Evolutionary conservation across 2,888 invertebrate species (phyloP).

Genomic region (Erpobdella octoculata): DNA sequence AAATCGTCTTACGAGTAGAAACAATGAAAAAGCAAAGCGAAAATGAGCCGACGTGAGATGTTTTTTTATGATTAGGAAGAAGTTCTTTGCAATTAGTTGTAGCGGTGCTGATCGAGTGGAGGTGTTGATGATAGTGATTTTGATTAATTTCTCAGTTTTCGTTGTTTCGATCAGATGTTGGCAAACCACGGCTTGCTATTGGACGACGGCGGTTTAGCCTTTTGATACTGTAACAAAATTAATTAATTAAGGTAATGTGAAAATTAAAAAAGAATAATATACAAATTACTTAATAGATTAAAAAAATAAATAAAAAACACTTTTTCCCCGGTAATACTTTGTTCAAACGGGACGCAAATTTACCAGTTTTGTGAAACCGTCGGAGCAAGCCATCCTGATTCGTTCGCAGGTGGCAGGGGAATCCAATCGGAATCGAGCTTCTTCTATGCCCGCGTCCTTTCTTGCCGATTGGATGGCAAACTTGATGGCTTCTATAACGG

Average conservation of each 20-base stretch:
- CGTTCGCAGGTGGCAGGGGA: slow-evolving; percentile 64
- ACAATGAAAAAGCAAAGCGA: too few relatives aligned
- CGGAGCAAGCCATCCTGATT: slow-evolving; percentile 80
- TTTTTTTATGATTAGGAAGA: too few relatives aligned
- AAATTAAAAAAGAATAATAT: too few relatives aligned
- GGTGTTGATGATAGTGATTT: too few relatives aligned
- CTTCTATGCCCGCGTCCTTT: slow-evolving; percentile 61
- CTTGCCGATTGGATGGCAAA: slow-evolving; percentile 72
- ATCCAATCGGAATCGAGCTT: slow-evolving; percentile 58
- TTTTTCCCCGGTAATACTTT: not conserved
- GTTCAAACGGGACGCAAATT: not conserved
- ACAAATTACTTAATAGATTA: too few relatives aligned
- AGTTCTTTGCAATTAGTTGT: too few relatives aligned
- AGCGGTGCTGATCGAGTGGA: too few relatives aligned
- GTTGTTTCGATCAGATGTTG: not conserved
- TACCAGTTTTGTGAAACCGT: slow-evolving; percentile 72
- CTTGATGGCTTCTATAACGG: slow-evolving; percentile 80
- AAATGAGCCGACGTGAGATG: too few relatives aligned
- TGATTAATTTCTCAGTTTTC: not conserved
- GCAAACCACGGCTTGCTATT: slow-evolving; percentile 1
- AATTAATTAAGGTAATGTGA: too few relatives aligned
- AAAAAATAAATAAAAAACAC: not conserved
- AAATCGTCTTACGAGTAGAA: too few relatives aligned
- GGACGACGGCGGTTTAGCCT: not conserved
- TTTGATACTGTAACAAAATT: not conserved